Evolutionary conservation across 1,140 invertebrate species (phyloP), one percentile per base, ranked within the genome.

Genomic region (Hypothenemus hampei): DNA sequence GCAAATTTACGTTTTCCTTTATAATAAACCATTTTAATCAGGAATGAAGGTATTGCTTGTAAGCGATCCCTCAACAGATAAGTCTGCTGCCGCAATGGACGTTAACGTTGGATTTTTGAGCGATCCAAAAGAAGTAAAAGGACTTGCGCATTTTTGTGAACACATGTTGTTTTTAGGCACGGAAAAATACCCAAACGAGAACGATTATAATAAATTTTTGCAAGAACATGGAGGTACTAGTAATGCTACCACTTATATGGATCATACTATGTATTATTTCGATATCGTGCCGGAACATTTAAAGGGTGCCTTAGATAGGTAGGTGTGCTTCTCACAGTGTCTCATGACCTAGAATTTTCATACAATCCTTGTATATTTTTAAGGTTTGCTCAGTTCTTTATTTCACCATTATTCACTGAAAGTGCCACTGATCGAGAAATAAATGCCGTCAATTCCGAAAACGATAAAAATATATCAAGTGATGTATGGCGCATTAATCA

Each of bases 101-200:
- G 84, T 91, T 44, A 83, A 85, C 72, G 79, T 89, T 64, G 89
- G 89, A 11, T 84, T 80, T 62, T 81, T 98, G 76, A 87, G 81
- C 63, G 95, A 99, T 75, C 93, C 94, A 0, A 75, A 80, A 26
- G 81, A 93, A 43, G 64, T 97, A 5, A 91, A 89, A 3, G 95
- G 95, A 0, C 72, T 98, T 48, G 94, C 95, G 10, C 95, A 98
- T 71, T 98, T 98, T 71, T 95, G 91, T 71, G 95, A 98, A 71
- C 95, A 98, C 69, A 98, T 98, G 95, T 75, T 98, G 3, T 98
- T 98, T 71, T 72, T 97, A 36, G 95, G 95, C 10, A 97, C 88
- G 1, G 76, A 91, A 64, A 96, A 95, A 74, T 98, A 96, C 78
- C 94, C 95, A 22, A 77, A 84, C 70, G 89, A 96, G 73, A 97